Percentiles rank a stretch among this genome's conserved stretches.
Conservation (phyloP, 1,140 invertebrate genomes). For the Saccostrea glomerata region DNA sequence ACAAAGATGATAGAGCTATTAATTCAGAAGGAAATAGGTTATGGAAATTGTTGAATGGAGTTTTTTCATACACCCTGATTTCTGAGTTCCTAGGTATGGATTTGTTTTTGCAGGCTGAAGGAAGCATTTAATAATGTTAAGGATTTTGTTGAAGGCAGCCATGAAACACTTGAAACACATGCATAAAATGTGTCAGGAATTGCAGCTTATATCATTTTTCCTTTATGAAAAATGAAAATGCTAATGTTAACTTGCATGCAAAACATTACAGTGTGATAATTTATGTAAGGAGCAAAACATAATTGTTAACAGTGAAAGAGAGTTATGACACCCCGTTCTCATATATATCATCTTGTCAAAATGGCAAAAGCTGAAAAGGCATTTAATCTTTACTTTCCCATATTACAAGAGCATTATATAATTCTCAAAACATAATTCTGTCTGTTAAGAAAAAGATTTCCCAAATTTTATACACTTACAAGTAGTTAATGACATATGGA, state of each 20-base stretch:
- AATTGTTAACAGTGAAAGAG: background rate
- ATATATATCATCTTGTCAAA: conserved; percentile 9
- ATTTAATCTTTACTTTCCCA: background rate
- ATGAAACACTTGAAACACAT: background rate
- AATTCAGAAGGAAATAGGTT: background rate
- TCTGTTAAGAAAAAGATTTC: too few relatives aligned
- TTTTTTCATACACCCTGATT: background rate
- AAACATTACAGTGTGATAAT: background rate
- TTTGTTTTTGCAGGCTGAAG: background rate
- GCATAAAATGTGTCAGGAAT: background rate
- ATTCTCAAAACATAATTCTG: too few relatives aligned
- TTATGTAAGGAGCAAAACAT: conserved; percentile 12
- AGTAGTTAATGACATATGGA: too few relatives aligned
- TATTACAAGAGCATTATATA: background rate
- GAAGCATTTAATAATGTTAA: background rate
- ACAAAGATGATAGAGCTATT: background rate
- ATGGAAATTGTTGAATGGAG: background rate
- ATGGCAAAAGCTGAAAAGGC: background rate
- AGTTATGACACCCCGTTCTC: background rate
- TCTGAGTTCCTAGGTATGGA: background rate
- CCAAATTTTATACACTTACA: too few relatives aligned
- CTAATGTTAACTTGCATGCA: conserved; percentile 14
- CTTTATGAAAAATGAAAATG: background rate
- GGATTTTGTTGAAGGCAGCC: background rate
- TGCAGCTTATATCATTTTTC: background rate